Evolutionary conservation across 2,888 invertebrate genomes (phyloP).

Genomic region (Heliothis peltigera): DNA sequence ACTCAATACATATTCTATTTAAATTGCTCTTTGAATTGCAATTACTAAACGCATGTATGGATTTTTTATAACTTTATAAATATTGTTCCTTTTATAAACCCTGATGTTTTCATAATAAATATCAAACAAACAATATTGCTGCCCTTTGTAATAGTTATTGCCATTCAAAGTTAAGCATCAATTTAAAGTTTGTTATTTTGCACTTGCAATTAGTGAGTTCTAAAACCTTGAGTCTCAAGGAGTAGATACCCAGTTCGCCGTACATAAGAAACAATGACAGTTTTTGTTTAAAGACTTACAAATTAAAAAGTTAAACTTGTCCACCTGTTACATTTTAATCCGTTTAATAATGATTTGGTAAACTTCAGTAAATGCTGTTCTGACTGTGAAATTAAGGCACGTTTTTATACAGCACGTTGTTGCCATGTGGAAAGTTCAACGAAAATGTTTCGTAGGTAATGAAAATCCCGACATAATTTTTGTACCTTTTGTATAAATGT

Average conservation of each 20-base stretch:
- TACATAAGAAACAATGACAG: conserved; percentile 24
- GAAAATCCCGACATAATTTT: conserved; percentile 29
- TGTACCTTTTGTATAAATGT: conserved; percentile 16
- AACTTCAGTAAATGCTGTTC: conserved; percentile 9
- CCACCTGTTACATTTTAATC: conserved; percentile 21
- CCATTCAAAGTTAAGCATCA: conserved; percentile 36
- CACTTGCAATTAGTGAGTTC: conserved; percentile 47
- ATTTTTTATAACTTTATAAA: too few species aligned
- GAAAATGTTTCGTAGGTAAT: conserved; percentile 22
- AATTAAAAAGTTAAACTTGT: conserved; percentile 13
- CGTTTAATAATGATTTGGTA: conserved; percentile 31
- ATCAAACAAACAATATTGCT: conserved; percentile 28
- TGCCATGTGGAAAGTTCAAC: conserved; percentile 30
- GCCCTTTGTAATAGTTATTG: conserved; percentile 36
- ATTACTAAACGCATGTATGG: too few species aligned
- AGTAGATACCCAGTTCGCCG: conserved; percentile 19
- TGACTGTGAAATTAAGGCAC: conserved; percentile 18
- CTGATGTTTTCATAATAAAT: conserved; percentile 6
- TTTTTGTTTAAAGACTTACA: conserved; percentile 17
- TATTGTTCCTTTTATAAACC: too few species aligned
- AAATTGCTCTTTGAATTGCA: too few species aligned
- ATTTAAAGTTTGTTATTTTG: conserved; percentile 50
- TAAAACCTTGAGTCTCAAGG: conserved; percentile 25
- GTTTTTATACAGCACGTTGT: conserved; percentile 14
- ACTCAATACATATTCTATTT: neutral